A percentile compares a stretch with the other conserved stretches of the same genome.
phyloP scores from a whole-genome alignment of 2,888 invertebrate genomes.

The Limnephilus rhombicus region DNA sequence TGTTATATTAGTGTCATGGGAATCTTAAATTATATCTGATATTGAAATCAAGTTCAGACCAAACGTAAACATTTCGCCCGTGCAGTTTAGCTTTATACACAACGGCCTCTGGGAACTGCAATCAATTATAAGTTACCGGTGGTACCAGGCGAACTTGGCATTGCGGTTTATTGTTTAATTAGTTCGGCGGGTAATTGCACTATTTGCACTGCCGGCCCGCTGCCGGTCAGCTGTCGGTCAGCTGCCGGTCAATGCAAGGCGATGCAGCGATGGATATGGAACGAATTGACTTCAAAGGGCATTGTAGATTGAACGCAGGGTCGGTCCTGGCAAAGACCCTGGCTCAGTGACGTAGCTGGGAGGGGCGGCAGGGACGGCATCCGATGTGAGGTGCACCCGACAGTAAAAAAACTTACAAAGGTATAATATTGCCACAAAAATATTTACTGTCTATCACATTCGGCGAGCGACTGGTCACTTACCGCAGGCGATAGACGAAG shows the following conservation, averaged over 20 bases:
- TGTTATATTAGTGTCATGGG: no score
- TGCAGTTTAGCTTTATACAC: not conserved
- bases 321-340: not conserved
- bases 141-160: constrained; percentile 25
- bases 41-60: constrained; percentile 14
- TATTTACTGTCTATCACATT: no score
- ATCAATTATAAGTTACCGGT: not conserved
- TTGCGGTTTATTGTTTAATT: constrained; percentile 38
- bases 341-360: no score
- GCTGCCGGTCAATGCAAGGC: not conserved
- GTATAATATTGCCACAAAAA: no score
- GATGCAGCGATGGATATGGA: not conserved
- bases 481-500: no score
- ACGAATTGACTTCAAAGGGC: constrained; percentile 10
- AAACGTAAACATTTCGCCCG: constrained; percentile 5
- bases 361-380: no score
- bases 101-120: not conserved
- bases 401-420: no score
- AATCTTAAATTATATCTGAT: not conserved
- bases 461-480: no score
- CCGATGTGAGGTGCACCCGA: no score
- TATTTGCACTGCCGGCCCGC: constrained; percentile 24
- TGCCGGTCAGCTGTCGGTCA: not conserved
- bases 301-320: constrained; percentile 12
- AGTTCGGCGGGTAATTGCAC: not conserved